Evolutionary conservation across 1,140 invertebrate species (phyloP).

Genomic region (Scaptomyza montana): DNA sequence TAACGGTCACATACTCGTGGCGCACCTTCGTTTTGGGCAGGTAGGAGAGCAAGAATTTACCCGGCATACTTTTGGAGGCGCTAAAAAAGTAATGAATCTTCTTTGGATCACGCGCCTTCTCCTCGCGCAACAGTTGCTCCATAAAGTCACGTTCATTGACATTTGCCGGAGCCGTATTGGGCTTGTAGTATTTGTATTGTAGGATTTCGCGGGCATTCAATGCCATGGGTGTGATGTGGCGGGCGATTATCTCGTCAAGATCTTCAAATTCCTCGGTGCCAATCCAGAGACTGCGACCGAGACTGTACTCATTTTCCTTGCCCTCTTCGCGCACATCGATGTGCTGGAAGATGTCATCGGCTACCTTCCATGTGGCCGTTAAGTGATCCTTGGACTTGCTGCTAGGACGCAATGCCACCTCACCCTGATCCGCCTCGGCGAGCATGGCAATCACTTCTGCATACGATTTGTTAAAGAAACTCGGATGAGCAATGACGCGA

Average conservation of each 20-base stretch:
- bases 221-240: constrained; percentile 98
- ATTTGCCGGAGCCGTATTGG: constrained; percentile 86
- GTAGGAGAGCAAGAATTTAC: constrained; percentile 97
- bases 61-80: constrained; percentile 94
- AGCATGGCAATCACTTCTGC: constrained; percentile 96
- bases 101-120: constrained; percentile 92
- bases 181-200: constrained; percentile 95
- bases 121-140: constrained; percentile 93
- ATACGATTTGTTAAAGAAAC: constrained; percentile 98
- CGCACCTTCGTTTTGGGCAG: constrained; percentile 92
- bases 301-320: constrained; percentile 98
- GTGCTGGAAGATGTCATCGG: constrained; percentile 96
- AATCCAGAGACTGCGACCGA: constrained; percentile 94
- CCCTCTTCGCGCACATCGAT: constrained; percentile 98
- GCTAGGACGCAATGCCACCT: constrained; percentile 97
- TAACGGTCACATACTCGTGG: constrained; percentile 96
- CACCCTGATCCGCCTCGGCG: constrained; percentile 96
- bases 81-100: constrained; percentile 97
- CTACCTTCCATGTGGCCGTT: constrained; percentile 99
- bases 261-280: constrained; percentile 97
- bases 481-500: constrained; percentile 98
- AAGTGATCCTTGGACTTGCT: constrained; percentile 98
- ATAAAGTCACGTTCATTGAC: constrained; percentile 89
- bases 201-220: constrained; percentile 94
- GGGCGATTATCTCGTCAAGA: constrained; percentile 99